Evolutionary conservation across 2,888 invertebrate species (phyloP), one percentile per base, ranked within the genome.

Genomic region (Eupithecia subumbrata): DNA sequence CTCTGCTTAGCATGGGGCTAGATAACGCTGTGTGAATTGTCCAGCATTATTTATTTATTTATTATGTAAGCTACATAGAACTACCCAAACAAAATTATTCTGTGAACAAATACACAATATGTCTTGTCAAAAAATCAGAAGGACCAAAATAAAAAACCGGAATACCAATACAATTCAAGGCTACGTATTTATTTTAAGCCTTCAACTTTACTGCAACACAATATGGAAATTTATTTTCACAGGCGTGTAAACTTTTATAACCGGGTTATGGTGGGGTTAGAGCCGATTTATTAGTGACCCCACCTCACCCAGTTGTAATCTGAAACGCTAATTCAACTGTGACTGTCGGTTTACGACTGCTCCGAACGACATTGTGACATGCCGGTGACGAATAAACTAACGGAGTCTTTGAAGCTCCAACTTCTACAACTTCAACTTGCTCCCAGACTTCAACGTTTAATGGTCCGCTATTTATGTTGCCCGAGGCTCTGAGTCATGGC

Each of bases 311-410:
- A 86, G 77, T 89, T 86, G 87, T 88, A 89, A 89, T 89, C 87
- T 86, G 84, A 81, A 86, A 87, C 84, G 89, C 88, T 90, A 90
- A 90, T 90, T 88, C 86, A 84, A 85, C 86, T 85, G 87, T 87
- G 85, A 86, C 84, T 86, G 89, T 86, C 85, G 85, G 83, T 90
- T 91, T 90, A 91, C 86, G 88, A 87, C 84, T 73, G 69, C 30
- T 69, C 75, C 71, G 76, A 79, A 80, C 77, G 78, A 48, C 72
- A 74, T 67, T 34, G 52, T 77, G 63, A 69, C 43, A 70, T 56
- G 69, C 74, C 68, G 34, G 67, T 72, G 74, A 73, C 70, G 40
- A 71, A 43, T 63, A 63, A 76, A 63, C 64, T 40, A 64, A 56
- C 75, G 56, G 72, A 71, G 25, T 3, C 56, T 22, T 22, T 60